Evolutionary conservation across 2,888 invertebrate species (phyloP).

Genomic region (Amphipoea lucens): DNA sequence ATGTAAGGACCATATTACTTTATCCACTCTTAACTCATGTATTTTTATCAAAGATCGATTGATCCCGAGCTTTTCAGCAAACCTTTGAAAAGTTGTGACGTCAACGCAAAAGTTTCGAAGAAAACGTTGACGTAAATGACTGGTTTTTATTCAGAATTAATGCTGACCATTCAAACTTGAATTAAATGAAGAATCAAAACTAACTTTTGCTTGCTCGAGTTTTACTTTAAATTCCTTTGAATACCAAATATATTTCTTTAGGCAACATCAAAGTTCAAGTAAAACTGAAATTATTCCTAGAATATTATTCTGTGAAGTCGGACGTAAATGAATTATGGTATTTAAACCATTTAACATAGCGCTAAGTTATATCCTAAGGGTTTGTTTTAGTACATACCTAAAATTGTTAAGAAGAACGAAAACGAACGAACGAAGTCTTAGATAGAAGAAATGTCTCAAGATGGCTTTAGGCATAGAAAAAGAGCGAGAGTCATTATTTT

Average conservation of each 20-base stretch:
- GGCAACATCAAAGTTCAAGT: constrained; percentile 43
- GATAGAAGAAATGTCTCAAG: not conserved
- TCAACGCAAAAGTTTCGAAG: constrained; percentile 23
- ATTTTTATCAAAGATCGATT: constrained; percentile 7
- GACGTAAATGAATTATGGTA: constrained; percentile 39
- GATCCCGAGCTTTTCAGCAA: not conserved
- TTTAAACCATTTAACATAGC: constrained; percentile 29
- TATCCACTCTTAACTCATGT: not conserved
- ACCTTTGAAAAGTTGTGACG: constrained; percentile 12
- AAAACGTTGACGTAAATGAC: constrained; percentile 29
- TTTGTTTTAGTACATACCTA: constrained; percentile 19
- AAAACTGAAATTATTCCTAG: constrained; percentile 32
- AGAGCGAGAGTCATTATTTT: not conserved
- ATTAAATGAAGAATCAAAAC: constrained; percentile 46
- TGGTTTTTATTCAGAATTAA: constrained; percentile 37
- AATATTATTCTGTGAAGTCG: constrained; percentile 40
- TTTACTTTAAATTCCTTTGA: constrained; percentile 45
- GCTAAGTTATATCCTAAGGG: constrained; percentile 21
- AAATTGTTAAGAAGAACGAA: constrained; percentile 12
- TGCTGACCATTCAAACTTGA: constrained; percentile 33
- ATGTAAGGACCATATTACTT: no score
- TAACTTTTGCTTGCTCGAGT: constrained; percentile 38
- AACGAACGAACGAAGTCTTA: not conserved
- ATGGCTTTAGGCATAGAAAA: not conserved
- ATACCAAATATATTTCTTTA: constrained; percentile 48